phyloP scores from a whole-genome alignment of 2,888 invertebrate species.

The Catonia carolina region DNA sequence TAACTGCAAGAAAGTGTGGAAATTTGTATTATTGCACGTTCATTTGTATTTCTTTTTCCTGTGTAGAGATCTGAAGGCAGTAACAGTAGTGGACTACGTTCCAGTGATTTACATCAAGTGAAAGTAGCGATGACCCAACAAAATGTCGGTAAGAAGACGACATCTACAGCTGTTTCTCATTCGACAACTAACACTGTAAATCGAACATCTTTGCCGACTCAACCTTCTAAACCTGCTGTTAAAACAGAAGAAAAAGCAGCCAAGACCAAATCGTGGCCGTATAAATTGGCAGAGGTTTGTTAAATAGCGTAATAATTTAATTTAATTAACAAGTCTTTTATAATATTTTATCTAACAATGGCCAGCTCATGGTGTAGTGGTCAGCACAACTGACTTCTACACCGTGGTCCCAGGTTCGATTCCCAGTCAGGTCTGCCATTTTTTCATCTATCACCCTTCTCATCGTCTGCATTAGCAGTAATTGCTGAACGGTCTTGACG shows the following conservation, averaged over 20 bases:
- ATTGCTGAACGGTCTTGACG: too few species aligned
- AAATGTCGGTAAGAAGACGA: constrained; percentile 17
- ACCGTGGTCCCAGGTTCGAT: too few species aligned
- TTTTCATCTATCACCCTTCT: too few species aligned
- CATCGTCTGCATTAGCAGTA: too few species aligned
- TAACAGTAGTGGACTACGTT: constrained; percentile 40
- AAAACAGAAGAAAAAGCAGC: constrained; percentile 19
- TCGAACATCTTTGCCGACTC: constrained; percentile 11
- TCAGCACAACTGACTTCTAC: too few species aligned
- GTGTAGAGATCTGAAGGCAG: constrained; percentile 37
- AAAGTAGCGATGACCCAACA: constrained; percentile 44
- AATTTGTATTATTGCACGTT: too few species aligned
- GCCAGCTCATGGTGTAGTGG: too few species aligned
- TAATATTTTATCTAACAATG: too few species aligned
- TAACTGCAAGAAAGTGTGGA: too few species aligned
- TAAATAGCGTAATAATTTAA: constrained; percentile 4
- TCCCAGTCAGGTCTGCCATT: too few species aligned
- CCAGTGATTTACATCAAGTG: constrained; percentile 42
- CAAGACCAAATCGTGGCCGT: constrained; percentile 34
- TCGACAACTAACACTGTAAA: background rate
- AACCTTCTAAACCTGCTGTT: constrained; percentile 11
- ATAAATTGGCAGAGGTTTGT: constrained; percentile 28
- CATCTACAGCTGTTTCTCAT: background rate
- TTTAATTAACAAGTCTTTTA: too few species aligned
- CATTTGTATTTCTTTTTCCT: background rate